phyloP scores from a whole-genome alignment of 2,113 vertebrate genomes.

The Macrotus californicus region DNA sequence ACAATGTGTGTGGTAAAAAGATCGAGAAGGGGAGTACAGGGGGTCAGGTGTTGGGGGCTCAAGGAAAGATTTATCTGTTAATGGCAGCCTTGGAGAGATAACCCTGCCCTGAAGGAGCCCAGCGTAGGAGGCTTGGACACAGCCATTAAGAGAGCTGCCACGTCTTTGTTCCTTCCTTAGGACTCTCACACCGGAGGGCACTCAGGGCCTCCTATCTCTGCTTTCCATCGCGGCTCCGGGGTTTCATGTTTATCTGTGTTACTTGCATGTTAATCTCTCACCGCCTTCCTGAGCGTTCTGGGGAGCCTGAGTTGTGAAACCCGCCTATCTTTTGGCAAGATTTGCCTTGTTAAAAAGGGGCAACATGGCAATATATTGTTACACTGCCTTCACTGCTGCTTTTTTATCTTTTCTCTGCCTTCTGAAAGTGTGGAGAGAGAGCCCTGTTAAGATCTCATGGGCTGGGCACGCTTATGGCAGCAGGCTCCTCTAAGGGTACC shows the following conservation, averaged over 20 bases:
- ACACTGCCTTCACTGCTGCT: neutral
- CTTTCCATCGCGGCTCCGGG: neutral
- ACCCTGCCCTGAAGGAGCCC: neutral
- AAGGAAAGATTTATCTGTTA: neutral
- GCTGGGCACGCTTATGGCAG: neutral
- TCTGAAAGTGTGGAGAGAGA: neutral
- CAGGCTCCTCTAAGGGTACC: neutral
- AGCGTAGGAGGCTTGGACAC: neutral
- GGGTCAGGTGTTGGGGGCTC: neutral
- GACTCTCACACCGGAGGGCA: neutral
- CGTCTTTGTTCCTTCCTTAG: neutral
- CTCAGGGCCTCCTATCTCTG: neutral
- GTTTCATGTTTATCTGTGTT: slow-evolving; percentile 52
- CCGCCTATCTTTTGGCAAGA: slow-evolving; percentile 35
- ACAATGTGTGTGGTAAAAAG: neutral
- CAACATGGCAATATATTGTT: slow-evolving; percentile 18
- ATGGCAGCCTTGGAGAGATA: neutral
- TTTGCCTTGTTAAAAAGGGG: neutral
- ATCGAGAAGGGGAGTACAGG: neutral
- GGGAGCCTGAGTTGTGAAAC: slow-evolving; percentile 42
- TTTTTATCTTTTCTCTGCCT: neutral
- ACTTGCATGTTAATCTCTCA: slow-evolving; percentile 14
- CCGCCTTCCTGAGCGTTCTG: neutral
- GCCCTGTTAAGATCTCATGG: neutral
- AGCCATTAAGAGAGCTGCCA: slow-evolving; percentile 6